Percentiles rank a stretch among this genome's conserved stretches.
Conservation (phyloP, 2,797 vertebrate species). For the Remorina albescens region DNA sequence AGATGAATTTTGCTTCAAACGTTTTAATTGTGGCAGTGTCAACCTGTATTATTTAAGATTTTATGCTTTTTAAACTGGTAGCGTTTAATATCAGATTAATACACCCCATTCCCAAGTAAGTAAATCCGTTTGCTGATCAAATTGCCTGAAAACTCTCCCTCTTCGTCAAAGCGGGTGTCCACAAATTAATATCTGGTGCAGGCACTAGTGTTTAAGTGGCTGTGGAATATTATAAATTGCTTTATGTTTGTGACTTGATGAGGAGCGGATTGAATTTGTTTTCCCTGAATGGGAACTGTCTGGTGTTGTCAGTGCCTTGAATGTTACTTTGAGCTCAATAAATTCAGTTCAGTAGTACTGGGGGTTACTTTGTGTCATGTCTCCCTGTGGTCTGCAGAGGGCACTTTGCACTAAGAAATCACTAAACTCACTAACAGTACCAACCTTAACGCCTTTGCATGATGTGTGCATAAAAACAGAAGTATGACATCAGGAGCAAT, state of each 20-base stretch:
- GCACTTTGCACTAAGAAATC: conserved; percentile 55
- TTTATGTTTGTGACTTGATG: conserved; percentile 23
- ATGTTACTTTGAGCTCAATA: conserved; percentile 65
- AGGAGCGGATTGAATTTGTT: conserved; percentile 13
- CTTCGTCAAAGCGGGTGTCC: conserved; percentile 28
- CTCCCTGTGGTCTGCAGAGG: conserved; percentile 65
- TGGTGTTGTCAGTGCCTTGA: conserved; percentile 28
- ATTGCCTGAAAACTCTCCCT: conserved; percentile 23
- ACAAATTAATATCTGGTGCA: conserved; percentile 69
- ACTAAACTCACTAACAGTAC: background rate
- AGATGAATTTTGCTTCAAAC: conserved; percentile 2
- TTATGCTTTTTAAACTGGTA: conserved; percentile 16
- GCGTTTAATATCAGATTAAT: conserved; percentile 12
- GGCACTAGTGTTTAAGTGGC: conserved; percentile 68
- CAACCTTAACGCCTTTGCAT: background rate
- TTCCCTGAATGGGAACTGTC: conserved; percentile 22
- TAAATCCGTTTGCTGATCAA: conserved; percentile 18
- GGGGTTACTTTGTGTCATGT: conserved; percentile 17
- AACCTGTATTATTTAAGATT: conserved; percentile 19
- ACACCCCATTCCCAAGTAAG: background rate
- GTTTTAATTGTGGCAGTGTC: conserved; percentile 7
- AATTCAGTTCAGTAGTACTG: conserved; percentile 47
- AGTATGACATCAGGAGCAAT: background rate
- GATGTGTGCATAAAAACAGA: background rate
- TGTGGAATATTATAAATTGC: conserved; percentile 42